These are phyloP conservation scores for Plagodis dolabraria DNA, from an alignment of 2,888 invertebrate species.

Conservation along the genomic window DNA sequence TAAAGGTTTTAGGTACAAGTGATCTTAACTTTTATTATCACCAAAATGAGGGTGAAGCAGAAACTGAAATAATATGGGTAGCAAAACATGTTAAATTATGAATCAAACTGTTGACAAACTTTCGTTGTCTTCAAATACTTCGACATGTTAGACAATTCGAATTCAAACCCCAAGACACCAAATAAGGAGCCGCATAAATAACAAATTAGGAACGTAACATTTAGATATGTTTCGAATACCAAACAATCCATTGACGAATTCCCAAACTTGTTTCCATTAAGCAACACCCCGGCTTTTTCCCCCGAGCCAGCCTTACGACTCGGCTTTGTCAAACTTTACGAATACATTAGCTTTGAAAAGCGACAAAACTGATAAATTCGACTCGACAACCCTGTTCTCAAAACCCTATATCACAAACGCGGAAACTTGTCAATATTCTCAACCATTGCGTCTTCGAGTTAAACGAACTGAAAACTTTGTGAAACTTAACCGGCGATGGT, in stretches of 20 bases:
- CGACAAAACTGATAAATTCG: constrained; percentile 74
- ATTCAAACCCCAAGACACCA: constrained; percentile 9
- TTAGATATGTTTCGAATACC: constrained; percentile 30
- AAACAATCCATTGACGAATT: constrained; percentile 66
- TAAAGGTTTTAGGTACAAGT: too few species aligned
- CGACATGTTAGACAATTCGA: background rate
- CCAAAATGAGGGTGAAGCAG: too few species aligned
- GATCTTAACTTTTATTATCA: too few species aligned
- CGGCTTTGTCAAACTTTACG: constrained; percentile 73
- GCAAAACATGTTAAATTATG: too few species aligned
- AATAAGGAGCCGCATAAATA: constrained; percentile 25
- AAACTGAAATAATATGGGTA: too few species aligned
- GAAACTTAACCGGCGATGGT: constrained; percentile 26
- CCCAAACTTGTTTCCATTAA: constrained; percentile 71
- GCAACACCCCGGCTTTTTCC: constrained; percentile 62
- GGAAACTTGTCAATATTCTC: constrained; percentile 19
- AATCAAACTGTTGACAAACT: too few species aligned
- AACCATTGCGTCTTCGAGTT: constrained; percentile 39
- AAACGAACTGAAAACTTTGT: background rate
- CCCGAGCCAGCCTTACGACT: constrained; percentile 61
- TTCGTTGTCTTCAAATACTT: too few species aligned
- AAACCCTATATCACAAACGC: constrained; percentile 17
- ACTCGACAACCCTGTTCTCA: constrained; percentile 53
- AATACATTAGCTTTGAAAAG: constrained; percentile 75
- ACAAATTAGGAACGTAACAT: constrained; percentile 28